A percentile compares a stretch with the other conserved stretches of the same genome.
Evolutionary conservation across 2,888 invertebrate genomes (phyloP).

Genomic region (Scaptomyza polygonia): DNA sequence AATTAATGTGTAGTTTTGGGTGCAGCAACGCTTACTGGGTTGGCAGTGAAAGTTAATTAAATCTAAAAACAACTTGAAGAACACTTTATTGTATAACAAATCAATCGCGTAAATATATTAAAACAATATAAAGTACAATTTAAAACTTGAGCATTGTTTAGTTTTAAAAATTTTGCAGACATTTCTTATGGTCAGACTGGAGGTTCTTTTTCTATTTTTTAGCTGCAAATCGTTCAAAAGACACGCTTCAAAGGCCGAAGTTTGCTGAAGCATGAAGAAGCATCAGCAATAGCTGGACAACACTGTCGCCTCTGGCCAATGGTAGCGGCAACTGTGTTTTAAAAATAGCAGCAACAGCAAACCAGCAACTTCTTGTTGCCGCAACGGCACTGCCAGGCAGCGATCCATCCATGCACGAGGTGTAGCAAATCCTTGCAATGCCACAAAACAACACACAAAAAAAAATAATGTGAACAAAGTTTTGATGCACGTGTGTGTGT

Average conservation of each 20-base stretch:
- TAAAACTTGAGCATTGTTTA: background rate
- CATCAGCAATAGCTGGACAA: constrained; percentile 20
- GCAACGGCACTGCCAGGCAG: constrained; percentile 32
- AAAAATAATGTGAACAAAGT: background rate
- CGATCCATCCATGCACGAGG: constrained; percentile 36
- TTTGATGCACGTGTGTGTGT: constrained; percentile 39
- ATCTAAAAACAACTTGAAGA: too few species aligned
- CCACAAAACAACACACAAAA: constrained; percentile 11
- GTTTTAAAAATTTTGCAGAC: background rate
- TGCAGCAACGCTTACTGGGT: too few species aligned
- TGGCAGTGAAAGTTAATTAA: too few species aligned
- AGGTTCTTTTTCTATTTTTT: constrained; percentile 61
- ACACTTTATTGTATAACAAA: too few species aligned
- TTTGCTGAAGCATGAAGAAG: constrained; percentile 17
- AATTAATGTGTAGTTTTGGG: too few species aligned
- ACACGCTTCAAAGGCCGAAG: constrained; percentile 16
- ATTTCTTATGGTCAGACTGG: constrained; percentile 22
- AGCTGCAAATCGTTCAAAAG: constrained; percentile 55
- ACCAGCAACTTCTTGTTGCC: constrained; percentile 32
- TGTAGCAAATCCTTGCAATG: constrained; percentile 39
- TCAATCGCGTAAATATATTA: too few species aligned
- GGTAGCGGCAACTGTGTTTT: constrained; percentile 46
- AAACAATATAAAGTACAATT: too few species aligned
- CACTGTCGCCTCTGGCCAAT: constrained; percentile 38
- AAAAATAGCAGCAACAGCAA: constrained; percentile 37